phyloP scores from a whole-genome alignment of 1,140 invertebrate genomes.

The Pemphigus obesinymphae region DNA sequence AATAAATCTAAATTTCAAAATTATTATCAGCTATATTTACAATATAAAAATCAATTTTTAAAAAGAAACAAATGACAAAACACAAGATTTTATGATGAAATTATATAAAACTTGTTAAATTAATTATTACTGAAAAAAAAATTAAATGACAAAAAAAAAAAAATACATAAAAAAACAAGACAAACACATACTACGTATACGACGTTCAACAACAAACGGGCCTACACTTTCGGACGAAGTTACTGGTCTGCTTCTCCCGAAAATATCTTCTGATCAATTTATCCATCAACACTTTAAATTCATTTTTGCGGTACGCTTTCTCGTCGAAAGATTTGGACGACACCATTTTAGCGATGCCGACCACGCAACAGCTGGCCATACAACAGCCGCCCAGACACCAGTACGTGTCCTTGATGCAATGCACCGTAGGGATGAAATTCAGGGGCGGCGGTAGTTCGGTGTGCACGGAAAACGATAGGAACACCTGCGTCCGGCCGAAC shows the following conservation, averaged over 20 bases:
- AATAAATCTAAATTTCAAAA: too few relatives aligned
- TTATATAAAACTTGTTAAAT: too few relatives aligned
- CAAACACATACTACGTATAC: too few relatives aligned
- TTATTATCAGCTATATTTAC: too few relatives aligned
- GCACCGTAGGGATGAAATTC: not conserved
- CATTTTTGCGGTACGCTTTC: too few relatives aligned
- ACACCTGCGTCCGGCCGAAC: slow-evolving; percentile 56
- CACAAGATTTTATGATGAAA: too few relatives aligned
- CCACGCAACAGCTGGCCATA: not conserved
- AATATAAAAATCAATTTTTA: too few relatives aligned
- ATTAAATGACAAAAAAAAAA: too few relatives aligned
- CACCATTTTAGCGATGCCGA: not conserved
- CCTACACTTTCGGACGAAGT: not conserved
- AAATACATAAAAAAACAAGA: too few relatives aligned
- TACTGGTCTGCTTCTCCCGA: not conserved
- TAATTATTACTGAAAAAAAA: too few relatives aligned
- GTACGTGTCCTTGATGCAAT: not conserved
- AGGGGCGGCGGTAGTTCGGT: not conserved
- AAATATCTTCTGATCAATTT: not conserved
- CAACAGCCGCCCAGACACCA: not conserved
- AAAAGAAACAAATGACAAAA: too few relatives aligned
- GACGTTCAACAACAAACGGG: not conserved
- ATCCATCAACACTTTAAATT: not conserved
- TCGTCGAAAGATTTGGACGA: not conserved
- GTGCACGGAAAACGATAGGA: slow-evolving; percentile 15